phyloP scores from a whole-genome alignment of 2,113 vertebrate genomes.

The Otus sunia region DNA sequence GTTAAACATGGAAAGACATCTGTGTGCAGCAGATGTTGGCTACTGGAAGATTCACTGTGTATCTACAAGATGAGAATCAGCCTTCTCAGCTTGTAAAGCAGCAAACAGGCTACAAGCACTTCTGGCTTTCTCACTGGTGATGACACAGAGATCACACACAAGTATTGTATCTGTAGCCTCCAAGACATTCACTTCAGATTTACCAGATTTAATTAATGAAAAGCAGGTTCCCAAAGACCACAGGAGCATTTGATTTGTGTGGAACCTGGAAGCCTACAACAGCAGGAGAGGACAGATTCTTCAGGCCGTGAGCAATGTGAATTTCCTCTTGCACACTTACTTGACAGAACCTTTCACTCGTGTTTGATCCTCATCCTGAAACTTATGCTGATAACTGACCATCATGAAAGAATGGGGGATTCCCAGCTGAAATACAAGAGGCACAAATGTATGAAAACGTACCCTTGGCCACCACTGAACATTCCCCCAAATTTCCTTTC shows the following conservation, averaged over 20 bases:
- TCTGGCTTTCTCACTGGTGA: not conserved
- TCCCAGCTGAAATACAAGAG: constrained; percentile 82
- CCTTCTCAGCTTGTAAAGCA: not conserved
- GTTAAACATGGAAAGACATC: not conserved
- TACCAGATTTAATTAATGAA: not conserved
- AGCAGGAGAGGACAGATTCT: not conserved
- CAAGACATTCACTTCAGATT: not conserved
- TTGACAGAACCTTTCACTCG: constrained; percentile 95
- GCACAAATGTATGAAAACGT: rapidly evolving
- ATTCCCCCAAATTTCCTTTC: not conserved
- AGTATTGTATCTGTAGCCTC: not conserved
- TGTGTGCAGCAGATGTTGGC: not conserved
- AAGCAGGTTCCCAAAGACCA: not conserved
- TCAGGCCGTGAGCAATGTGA: not conserved
- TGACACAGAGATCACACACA: not conserved
- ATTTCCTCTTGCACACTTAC: constrained; percentile 72
- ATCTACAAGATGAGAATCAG: not conserved
- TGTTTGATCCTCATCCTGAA: constrained; percentile 97
- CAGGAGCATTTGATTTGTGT: not conserved
- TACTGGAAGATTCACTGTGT: not conserved
- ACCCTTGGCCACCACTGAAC: not conserved
- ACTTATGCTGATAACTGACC: constrained; percentile 98
- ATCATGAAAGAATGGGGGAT: constrained; percentile 94
- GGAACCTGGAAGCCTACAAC: not conserved
- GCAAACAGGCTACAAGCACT: not conserved